Evolutionary conservation across 2,888 invertebrate species (phyloP).

Genomic region (Euplexia lucipara): DNA sequence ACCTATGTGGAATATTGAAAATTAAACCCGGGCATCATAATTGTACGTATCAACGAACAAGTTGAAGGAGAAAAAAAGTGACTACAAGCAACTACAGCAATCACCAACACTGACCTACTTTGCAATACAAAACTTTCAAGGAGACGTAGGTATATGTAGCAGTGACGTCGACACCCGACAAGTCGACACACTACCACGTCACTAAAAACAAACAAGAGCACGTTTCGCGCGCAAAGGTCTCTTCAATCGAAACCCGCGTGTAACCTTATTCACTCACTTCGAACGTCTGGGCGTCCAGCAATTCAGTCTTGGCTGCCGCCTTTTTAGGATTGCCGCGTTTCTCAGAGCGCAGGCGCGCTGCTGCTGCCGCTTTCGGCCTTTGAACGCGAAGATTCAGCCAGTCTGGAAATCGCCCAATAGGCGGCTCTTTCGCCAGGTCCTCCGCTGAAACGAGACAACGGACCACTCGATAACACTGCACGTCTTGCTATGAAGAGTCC

Average conservation of each 20-base stretch:
- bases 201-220: slow-evolving; percentile 68
- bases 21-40: background rate
- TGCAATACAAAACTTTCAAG: slow-evolving; percentile 63
- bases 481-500: slow-evolving; percentile 13
- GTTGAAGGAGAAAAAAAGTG: background rate
- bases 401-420: slow-evolving; percentile 84
- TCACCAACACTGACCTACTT: slow-evolving; percentile 64
- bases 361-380: slow-evolving; percentile 76
- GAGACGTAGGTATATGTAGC: slow-evolving; percentile 48
- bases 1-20: background rate
- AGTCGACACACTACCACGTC: slow-evolving; percentile 54
- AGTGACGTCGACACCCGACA: slow-evolving; percentile 43
- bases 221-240: slow-evolving; percentile 71
- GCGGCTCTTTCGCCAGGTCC: slow-evolving; percentile 87
- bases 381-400: slow-evolving; percentile 87
- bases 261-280: slow-evolving; percentile 78
- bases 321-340: slow-evolving; percentile 79
- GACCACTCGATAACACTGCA: slow-evolving; percentile 34
- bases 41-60: background rate
- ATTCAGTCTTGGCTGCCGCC: slow-evolving; percentile 63
- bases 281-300: slow-evolving; percentile 77
- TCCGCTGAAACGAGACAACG: slow-evolving; percentile 79
- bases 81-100: slow-evolving; percentile 45
- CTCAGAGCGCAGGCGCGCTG: slow-evolving; percentile 82
- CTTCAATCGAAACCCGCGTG: slow-evolving; percentile 65